Evolutionary conservation across 2,113 vertebrate species (phyloP), one percentile per base, ranked within the genome.

Genomic region (Protomyctophum bolini): DNA sequence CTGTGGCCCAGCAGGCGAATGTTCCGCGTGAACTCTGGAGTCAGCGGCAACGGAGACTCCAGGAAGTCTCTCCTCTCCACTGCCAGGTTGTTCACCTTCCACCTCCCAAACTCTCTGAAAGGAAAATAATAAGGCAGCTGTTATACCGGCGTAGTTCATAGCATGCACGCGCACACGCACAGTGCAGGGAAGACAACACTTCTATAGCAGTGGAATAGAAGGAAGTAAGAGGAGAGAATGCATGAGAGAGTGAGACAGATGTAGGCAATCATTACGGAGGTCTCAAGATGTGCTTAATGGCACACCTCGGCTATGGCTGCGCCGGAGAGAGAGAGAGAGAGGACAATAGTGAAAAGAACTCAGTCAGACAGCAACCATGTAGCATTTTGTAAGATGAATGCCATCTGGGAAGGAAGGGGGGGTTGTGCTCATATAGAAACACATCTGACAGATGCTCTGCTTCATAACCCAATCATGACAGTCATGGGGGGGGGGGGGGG

Each of bases 31-130:
- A 99, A 99, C 83, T 99, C 97, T 0, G 97, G 94, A 47, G 96
- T 97, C 21, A 99, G 93, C 5, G 97, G 95, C 88, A 99, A 88
- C 2, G 95, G 94, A 57, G 96, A 97, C 64, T 95, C 94, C 65
- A 98, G 92, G 85, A 98, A 97, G 86, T 98, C 95, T 89, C 94
- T 95, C 82, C 96, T 94, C 68, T 99, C 97, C 52, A 98, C 95
- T 0, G 97, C 97, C 74, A 99, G 91, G 75, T 99, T 99, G 91
- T 96, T 98, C 89, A 99, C 97, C 89, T 99, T 99, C 97, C 97
- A 99, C 84, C 97, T 94, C 51, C 97, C 97, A 88, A 99, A 99
- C 90, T 99, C 97, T 85, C 97, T 99, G 21, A 41, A 41, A 41
- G 4, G 33, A 3, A 3, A 57, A 72, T 64, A 79, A 75, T 29